These are phyloP conservation scores for Vespertilio murinus DNA, from an alignment of 2,797 vertebrate species.

Conservation along the genomic window DNA sequence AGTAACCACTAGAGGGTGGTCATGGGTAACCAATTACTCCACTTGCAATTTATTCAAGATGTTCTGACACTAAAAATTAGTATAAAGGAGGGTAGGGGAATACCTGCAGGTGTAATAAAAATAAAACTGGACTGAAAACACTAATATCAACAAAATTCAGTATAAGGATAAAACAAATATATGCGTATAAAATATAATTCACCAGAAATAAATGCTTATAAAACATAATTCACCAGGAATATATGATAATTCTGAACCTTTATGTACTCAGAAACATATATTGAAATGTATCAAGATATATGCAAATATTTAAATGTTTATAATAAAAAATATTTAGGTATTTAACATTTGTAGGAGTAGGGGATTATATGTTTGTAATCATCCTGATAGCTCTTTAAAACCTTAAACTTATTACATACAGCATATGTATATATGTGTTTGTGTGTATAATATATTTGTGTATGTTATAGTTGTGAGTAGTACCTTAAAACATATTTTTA, in stretches of 20 bases:
- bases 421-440: neutral
- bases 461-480: neutral
- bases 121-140: neutral
- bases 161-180: neutral
- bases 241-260: neutral
- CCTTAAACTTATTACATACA: neutral
- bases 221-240: neutral
- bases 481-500: neutral
- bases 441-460: neutral
- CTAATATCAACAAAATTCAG: neutral
- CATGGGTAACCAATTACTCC: neutral
- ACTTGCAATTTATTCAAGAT: neutral
- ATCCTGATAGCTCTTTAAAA: conserved; percentile 11
- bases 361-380: neutral
- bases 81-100: neutral
- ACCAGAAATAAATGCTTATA: neutral
- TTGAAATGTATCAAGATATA: neutral
- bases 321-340: neutral
- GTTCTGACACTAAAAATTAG: neutral
- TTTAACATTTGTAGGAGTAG: neutral
- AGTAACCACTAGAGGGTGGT: conserved; percentile 43
- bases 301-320: conserved; percentile 8
- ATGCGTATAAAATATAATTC: neutral
- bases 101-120: neutral
- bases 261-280: neutral